These are phyloP conservation scores for Corythaixoides concolor DNA, from an alignment of 2,113 vertebrate genomes.

Conservation along the genomic window DNA sequence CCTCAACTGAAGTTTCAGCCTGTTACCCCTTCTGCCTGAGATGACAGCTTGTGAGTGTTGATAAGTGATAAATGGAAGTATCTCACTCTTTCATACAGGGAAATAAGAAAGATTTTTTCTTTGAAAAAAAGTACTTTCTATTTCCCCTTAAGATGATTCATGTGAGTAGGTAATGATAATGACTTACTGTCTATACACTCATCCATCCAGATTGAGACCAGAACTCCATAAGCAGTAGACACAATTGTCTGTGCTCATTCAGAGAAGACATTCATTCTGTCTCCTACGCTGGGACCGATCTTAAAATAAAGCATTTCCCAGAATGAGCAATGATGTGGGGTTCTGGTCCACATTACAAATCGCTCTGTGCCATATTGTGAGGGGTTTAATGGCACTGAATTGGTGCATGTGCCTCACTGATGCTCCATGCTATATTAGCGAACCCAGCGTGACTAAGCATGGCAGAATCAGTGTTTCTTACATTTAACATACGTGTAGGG, in stretches of 20 bases:
- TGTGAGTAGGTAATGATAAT: slow-evolving; percentile 59
- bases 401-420: background rate
- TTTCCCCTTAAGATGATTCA: slow-evolving; percentile 54
- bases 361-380: background rate
- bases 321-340: background rate
- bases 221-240: background rate
- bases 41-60: slow-evolving; percentile 44
- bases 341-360: background rate
- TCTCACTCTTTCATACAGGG: slow-evolving; percentile 26
- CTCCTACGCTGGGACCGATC: background rate
- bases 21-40: slow-evolving; percentile 23
- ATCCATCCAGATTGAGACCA: slow-evolving; percentile 45
- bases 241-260: slow-evolving; percentile 29
- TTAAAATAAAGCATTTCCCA: slow-evolving; percentile 1
- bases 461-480: background rate
- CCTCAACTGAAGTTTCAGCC: background rate
- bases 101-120: slow-evolving; percentile 41
- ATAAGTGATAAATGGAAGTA: slow-evolving; percentile 45
- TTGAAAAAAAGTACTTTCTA: slow-evolving; percentile 40
- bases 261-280: slow-evolving; percentile 1
- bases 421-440: background rate
- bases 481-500: background rate
- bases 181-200: slow-evolving; percentile 21
- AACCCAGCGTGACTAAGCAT: background rate
- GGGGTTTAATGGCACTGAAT: background rate